Evolutionary conservation across 2,113 vertebrate genomes (phyloP).

Genomic region (Poeciliopsis turrubarensis): DNA sequence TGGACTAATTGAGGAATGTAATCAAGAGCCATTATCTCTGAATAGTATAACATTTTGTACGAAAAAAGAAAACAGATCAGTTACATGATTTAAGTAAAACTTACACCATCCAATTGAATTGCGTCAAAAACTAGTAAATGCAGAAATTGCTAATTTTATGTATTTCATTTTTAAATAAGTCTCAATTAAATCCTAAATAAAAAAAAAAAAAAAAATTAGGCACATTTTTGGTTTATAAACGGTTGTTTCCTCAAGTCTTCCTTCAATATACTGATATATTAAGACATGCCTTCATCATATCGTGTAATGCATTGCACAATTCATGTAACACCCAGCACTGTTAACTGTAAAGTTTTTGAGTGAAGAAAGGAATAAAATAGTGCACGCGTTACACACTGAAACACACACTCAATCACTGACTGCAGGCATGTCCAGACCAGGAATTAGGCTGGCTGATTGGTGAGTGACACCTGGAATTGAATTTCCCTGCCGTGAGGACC

Average conservation of each 20-base stretch:
- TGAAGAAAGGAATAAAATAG: background rate
- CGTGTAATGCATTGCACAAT: background rate
- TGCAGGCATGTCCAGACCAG: constrained; percentile 27
- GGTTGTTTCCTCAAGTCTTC: background rate
- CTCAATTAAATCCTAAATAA: no score
- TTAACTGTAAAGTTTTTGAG: constrained; percentile 14
- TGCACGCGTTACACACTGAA: constrained; percentile 18
- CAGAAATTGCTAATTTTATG: no score
- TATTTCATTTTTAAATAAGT: background rate
- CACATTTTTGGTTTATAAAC: background rate
- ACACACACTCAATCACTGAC: constrained; percentile 17
- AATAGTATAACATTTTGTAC: no score
- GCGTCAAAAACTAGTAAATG: no score
- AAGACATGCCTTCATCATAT: background rate
- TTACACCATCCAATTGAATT: background rate
- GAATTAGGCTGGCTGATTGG: constrained; percentile 64
- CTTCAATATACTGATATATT: background rate
- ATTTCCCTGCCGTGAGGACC: constrained; percentile 57
- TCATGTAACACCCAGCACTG: constrained; percentile 5
- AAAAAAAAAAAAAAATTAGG: no score
- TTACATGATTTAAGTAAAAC: background rate
- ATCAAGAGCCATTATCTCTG: no score
- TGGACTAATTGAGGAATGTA: no score
- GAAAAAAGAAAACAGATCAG: no score
- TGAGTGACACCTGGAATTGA: constrained; percentile 72